phyloP scores from a whole-genome alignment of 2,113 vertebrate genomes.

The Oncorhynchus gorbuscha region DNA sequence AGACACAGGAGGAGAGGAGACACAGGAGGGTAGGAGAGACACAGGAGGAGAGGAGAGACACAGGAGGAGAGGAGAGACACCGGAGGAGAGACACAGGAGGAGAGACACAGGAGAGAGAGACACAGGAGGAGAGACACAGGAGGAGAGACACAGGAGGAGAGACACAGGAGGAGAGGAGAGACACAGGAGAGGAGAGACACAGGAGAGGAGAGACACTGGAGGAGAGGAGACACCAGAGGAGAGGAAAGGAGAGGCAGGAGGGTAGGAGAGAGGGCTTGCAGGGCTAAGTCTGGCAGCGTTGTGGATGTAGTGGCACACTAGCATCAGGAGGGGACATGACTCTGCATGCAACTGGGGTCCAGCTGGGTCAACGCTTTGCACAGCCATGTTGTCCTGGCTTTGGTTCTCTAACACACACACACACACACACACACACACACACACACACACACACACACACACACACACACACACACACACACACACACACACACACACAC shows the following conservation, averaged over 20 bases:
- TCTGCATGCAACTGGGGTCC: slow-evolving; percentile 70
- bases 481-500: slow-evolving; percentile 54
- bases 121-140: not conserved
- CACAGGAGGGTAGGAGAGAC: not conserved
- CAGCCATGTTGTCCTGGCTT: slow-evolving; percentile 71
- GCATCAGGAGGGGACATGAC: slow-evolving; percentile 76
- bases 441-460: slow-evolving; percentile 49
- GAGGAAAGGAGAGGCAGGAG: not conserved
- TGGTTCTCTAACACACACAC: slow-evolving; percentile 27
- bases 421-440: slow-evolving; percentile 54
- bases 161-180: not conserved
- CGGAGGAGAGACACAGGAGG: not conserved
- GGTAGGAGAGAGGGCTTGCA: not conserved
- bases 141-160: not conserved
- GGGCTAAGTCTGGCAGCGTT: slow-evolving; percentile 54
- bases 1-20: not conserved
- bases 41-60: not conserved
- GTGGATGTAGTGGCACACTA: slow-evolving; percentile 60
- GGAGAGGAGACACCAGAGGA: not conserved
- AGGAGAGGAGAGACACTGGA: not conserved
- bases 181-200: not conserved
- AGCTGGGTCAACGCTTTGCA: slow-evolving; percentile 70
- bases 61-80: too few species aligned
- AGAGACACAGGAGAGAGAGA: not conserved
- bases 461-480: slow-evolving; percentile 49